phyloP scores from a whole-genome alignment of 1,140 invertebrate species.

The Tetragnatha versicolor region DNA sequence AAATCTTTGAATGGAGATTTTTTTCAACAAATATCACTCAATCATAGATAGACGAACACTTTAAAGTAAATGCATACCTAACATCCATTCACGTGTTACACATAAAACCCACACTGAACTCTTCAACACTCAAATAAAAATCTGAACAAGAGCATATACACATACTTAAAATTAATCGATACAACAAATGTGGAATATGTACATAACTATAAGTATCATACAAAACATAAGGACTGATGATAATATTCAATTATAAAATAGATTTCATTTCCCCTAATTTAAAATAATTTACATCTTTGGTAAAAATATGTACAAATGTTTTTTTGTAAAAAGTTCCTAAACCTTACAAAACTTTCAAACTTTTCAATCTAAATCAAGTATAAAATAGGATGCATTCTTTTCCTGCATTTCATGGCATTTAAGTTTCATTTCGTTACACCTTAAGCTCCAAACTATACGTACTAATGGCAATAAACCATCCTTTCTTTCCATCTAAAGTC shows the following conservation, averaged over 20 bases:
- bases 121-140: constrained; percentile 2
- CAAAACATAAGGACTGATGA: constrained; percentile 29
- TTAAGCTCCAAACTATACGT: constrained; percentile 32
- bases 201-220: constrained; percentile 44
- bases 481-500: not conserved
- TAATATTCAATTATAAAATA: constrained; percentile 42
- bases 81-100: not conserved
- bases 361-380: constrained; percentile 37
- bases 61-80: not conserved
- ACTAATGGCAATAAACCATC: constrained; percentile 1
- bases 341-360: constrained; percentile 9
- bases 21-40: not conserved
- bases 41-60: not conserved
- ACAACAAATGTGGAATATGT: constrained; percentile 17
- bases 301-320: constrained; percentile 47
- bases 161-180: constrained; percentile 9
- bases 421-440: constrained; percentile 19
- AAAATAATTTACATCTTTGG: constrained; percentile 36
- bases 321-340: constrained; percentile 16
- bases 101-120: not conserved
- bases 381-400: constrained; percentile 26
- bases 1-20: not conserved
- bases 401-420: constrained; percentile 4
- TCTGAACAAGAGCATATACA: constrained; percentile 3
- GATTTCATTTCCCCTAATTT: constrained; percentile 25